Base-by-base conservation (phyloP, 2,797 vertebrate species). In the Lycodopsis pacificus region DNA sequence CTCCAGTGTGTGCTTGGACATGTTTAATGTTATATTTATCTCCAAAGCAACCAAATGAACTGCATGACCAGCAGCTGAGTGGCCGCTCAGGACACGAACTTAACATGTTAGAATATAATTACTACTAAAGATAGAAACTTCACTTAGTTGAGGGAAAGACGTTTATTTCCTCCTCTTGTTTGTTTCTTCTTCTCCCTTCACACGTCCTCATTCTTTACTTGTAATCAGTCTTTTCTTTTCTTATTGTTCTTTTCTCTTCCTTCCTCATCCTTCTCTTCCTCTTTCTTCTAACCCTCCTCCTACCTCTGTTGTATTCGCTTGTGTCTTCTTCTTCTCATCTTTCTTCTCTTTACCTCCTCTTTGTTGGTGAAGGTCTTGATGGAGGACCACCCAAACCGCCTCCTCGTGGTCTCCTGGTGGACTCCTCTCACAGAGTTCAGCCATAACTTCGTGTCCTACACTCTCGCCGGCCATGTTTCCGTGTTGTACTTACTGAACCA, bases 391-490 rank as follows among this genome's bases (percentile, higher is more conserved):
- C 69, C 73, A 59, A 56, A 38, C 82, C 44, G 12, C 44, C 59
- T 59, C 14, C 3, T 65, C 44, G 65, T 73, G 76, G 88, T 81
- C 70, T 80, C 51, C 57, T 64, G 25, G 2, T 63, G 75, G 88
- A 79, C 66, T 80, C 49, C 56, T 42, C 40, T 19, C 44, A 17
- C 1, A 5, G 71, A 71, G 27, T 14, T 65, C 57, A 76, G 72
- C 63, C 38, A 7, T 58, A 30, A 58, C 77, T 42, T 63, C 54
- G 51, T 38, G 49, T 76, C 70, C 57, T 67, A 54, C 61, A 3
- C 38, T 79, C 2, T 12, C 30, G 36, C 44, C 3, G 11, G 44
- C 49, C n/a, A 14, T 54, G 51, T 64, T 69, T 19, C 51, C 48
- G 11, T 20, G 65, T 54, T 65, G 53, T 63, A 58, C 65, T 73